These are phyloP conservation scores for Heliconius himera DNA, from an alignment of 1,140 invertebrate species.

Conservation along the genomic window DNA sequence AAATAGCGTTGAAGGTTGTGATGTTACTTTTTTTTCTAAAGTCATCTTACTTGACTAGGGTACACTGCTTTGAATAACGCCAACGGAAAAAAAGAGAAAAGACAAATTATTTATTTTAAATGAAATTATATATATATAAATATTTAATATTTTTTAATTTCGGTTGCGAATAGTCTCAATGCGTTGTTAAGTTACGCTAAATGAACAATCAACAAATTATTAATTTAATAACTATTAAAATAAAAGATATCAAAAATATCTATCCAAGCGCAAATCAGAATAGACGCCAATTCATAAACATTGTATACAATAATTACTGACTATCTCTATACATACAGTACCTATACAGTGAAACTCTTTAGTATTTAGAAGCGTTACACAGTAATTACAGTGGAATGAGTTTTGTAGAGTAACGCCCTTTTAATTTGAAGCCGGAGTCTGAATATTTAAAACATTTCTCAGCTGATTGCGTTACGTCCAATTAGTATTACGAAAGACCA, in stretches of 20 bases:
- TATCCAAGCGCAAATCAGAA: neutral
- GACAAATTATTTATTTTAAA: neutral
- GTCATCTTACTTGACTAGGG: neutral
- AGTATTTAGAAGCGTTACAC: constrained; percentile 11
- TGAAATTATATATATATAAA: too few relatives aligned
- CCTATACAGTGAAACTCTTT: neutral
- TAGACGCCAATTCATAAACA: neutral
- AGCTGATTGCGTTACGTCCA: constrained; percentile 40
- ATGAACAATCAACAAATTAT: neutral
- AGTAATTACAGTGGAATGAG: constrained; percentile 25
- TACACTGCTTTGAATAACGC: neutral
- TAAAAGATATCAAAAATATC: neutral
- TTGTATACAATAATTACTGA: neutral
- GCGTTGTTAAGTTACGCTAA: too few relatives aligned
- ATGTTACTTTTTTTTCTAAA: neutral
- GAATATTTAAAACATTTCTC: constrained; percentile 37
- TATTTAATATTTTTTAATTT: too few relatives aligned
- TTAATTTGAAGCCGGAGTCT: constrained; percentile 27
- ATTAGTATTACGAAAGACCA: constrained; percentile 25
- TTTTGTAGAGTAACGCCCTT: constrained; percentile 15
- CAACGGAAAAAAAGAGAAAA: neutral
- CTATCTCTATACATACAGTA: neutral
- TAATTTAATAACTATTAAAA: neutral
- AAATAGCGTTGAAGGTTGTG: neutral
- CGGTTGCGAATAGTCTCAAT: too few relatives aligned